phyloP scores from a whole-genome alignment of 2,888 invertebrate species.

The Uropetala carovei region DNA sequence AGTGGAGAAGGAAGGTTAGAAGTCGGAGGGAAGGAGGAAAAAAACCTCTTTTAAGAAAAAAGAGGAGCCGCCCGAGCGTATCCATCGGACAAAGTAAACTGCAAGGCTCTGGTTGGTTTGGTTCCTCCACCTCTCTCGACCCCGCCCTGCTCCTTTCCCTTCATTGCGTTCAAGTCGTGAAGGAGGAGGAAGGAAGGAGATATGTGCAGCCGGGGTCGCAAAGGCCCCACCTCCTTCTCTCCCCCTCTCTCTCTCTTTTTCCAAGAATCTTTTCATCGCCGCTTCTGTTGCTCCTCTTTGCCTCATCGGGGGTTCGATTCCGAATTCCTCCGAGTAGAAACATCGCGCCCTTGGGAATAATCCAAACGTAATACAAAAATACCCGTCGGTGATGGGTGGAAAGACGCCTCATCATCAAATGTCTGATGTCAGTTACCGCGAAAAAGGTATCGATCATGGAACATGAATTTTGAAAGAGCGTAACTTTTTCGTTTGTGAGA shows the following conservation, averaged over 20 bases:
- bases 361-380: too few relatives aligned
- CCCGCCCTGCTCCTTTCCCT: neutral
- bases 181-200: neutral
- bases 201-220: neutral
- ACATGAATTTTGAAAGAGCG: neutral
- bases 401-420: neutral
- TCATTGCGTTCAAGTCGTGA: neutral
- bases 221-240: neutral
- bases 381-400: neutral
- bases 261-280: neutral
- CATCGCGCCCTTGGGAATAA: neutral
- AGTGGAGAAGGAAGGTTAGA: neutral
- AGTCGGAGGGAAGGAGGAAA: neutral
- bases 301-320: neutral
- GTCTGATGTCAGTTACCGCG: neutral
- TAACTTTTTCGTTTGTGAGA: neutral
- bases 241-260: neutral
- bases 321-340: neutral
- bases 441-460: neutral
- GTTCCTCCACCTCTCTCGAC: neutral
- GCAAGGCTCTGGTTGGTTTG: neutral
- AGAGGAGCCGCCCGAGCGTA: neutral
- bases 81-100: constrained; percentile 24
- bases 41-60: constrained; percentile 5
- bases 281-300: neutral